phyloP scores from a whole-genome alignment of 2,888 invertebrate genomes.

The Synanthedon vespiformis region DNA sequence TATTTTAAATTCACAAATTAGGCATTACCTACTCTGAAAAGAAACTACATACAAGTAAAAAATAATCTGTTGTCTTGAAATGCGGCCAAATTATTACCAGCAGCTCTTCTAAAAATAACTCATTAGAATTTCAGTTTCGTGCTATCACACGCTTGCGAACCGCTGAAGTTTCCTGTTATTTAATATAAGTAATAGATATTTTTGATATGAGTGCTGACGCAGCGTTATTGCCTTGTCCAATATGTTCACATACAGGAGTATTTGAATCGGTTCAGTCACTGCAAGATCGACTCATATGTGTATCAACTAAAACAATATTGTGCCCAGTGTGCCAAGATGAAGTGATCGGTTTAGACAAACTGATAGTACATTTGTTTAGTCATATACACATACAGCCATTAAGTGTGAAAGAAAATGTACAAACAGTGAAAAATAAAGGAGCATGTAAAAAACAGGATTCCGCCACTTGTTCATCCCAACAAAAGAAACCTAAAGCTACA shows the following conservation, averaged over 20 bases:
- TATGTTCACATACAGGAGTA: constrained; percentile 78
- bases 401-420: constrained; percentile 16
- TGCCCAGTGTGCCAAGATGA: constrained; percentile 85
- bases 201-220: constrained; percentile 57
- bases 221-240: constrained; percentile 77
- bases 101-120: constrained; percentile 54
- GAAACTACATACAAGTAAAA: not conserved
- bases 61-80: constrained; percentile 34
- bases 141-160: constrained; percentile 11
- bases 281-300: constrained; percentile 78
- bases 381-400: constrained; percentile 64
- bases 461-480: constrained; percentile 16
- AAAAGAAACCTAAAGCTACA: constrained; percentile 37
- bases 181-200: constrained; percentile 1
- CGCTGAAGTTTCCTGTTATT: constrained; percentile 1
- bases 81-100: constrained; percentile 44
- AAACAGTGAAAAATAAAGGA: constrained; percentile 12
- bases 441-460: constrained; percentile 23
- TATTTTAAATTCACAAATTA: too few species aligned
- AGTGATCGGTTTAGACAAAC: constrained; percentile 81
- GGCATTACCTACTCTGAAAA: not conserved
- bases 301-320: constrained; percentile 78
- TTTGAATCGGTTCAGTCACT: constrained; percentile 79
- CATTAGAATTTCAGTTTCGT: constrained; percentile 40
- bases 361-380: constrained; percentile 85